A percentile compares a stretch with the other conserved stretches of the same genome.
phyloP scores from a whole-genome alignment of 2,888 invertebrate species.

The Chaitophorus viminalis region DNA sequence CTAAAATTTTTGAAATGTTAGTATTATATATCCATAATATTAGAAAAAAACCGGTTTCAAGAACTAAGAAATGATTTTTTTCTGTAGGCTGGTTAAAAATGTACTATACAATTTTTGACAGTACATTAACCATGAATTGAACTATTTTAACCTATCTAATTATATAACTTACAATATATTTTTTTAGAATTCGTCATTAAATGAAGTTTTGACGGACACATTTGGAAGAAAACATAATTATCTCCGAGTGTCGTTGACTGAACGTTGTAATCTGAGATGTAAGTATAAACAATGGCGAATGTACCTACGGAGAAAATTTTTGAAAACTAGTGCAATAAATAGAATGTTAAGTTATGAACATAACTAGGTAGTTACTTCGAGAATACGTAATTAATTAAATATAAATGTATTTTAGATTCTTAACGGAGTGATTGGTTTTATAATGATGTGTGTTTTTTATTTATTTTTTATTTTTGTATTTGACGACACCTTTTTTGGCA shows the following conservation, averaged over 20 bases:
- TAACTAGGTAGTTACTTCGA: neutral
- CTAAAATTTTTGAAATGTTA: no score
- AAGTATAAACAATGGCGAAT: slow-evolving; percentile 69
- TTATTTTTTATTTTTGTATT: no score
- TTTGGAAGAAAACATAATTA: slow-evolving; percentile 92
- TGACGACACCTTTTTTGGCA: no score
- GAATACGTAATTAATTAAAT: neutral
- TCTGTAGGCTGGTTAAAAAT: no score
- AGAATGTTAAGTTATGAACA: neutral
- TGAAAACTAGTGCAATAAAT: neutral
- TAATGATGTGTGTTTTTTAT: no score
- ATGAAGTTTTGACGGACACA: slow-evolving; percentile 75
- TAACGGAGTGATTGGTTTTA: no score
- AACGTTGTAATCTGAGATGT: slow-evolving; percentile 97
- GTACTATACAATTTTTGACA: no score
- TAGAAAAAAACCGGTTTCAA: no score
- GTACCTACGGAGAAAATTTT: neutral
- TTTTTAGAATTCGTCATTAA: slow-evolving; percentile 31
- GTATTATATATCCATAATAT: no score
- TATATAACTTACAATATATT: neutral
- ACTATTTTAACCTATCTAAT: neutral
- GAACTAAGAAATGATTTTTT: no score
- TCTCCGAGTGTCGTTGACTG: slow-evolving; percentile 93
- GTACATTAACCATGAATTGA: no score
- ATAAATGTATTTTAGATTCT: neutral